Conservation (phyloP, 2,797 vertebrate species). For the Rhinoraja longicauda region DNA sequence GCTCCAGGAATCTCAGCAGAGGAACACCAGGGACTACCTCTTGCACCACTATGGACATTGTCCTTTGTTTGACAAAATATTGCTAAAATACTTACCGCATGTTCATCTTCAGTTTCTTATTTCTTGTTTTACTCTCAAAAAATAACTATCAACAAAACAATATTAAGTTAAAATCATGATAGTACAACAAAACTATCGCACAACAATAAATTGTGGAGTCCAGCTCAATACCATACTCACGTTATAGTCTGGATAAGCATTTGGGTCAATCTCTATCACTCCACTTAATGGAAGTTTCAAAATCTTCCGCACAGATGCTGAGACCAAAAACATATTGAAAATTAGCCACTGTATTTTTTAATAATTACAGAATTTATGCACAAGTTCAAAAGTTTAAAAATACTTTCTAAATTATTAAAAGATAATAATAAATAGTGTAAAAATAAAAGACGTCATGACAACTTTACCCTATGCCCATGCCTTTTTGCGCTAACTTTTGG, state of each 20-base stretch:
- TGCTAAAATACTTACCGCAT: slow-evolving; percentile 40
- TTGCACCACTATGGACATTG: too few species aligned
- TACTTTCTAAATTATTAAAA: background rate
- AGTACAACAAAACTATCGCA: background rate
- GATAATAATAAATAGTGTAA: background rate
- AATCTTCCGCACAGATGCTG: slow-evolving; percentile 38
- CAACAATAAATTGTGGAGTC: background rate
- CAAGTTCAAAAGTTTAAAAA: background rate
- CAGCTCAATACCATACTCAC: slow-evolving; percentile 30
- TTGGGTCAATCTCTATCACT: slow-evolving; percentile 41
- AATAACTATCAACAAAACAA: slow-evolving; percentile 40
- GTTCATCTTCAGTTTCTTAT: slow-evolving; percentile 42
- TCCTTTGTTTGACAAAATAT: too few species aligned
- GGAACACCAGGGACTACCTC: too few species aligned
- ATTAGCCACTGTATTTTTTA: background rate
- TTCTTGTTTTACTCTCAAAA: slow-evolving; percentile 43
- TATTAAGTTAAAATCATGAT: background rate
- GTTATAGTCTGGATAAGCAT: slow-evolving; percentile 39
- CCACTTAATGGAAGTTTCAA: slow-evolving; percentile 38
- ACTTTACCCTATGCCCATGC: background rate
- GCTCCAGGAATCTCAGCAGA: too few species aligned
- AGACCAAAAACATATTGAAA: slow-evolving; percentile 23
- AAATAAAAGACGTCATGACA: background rate
- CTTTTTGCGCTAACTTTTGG: background rate
- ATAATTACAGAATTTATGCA: background rate